Evolutionary conservation across 1,140 invertebrate species (phyloP).

Genomic region (Proales similis): DNA sequence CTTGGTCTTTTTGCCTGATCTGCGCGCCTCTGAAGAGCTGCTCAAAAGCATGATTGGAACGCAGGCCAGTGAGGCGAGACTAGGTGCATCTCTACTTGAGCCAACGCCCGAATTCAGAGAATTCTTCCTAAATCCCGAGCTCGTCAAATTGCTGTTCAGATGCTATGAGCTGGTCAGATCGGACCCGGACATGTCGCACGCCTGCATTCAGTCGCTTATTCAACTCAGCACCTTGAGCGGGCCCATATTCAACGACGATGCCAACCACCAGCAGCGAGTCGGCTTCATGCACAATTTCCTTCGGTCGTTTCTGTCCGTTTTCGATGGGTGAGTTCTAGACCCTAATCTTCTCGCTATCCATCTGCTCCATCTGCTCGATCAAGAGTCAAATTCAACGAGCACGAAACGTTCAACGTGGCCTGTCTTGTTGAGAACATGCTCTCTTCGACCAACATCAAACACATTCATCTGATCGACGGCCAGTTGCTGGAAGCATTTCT

Average conservation of each 20-base stretch:
- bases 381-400: not conserved
- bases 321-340: too few relatives aligned
- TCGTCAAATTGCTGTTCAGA: constrained; percentile 30
- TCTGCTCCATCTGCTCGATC: too few relatives aligned
- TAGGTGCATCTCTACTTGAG: not conserved
- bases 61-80: not conserved
- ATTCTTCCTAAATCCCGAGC: constrained; percentile 22
- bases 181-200: constrained; percentile 18
- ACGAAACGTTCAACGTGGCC: constrained; percentile 18
- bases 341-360: too few relatives aligned
- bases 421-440: constrained; percentile 22
- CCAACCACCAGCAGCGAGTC: not conserved
- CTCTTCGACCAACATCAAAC: not conserved
- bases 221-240: constrained; percentile 29
- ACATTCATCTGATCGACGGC: not conserved
- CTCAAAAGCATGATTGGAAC: constrained; percentile 31
- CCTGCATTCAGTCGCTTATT: constrained; percentile 9
- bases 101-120: constrained; percentile 32
- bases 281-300: not conserved
- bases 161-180: constrained; percentile 21
- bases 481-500: not conserved
- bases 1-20: not conserved
- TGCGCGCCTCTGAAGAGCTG: not conserved
- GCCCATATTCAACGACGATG: constrained; percentile 6
- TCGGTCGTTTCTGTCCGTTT: constrained; percentile 2